Base-by-base conservation (phyloP, 2,888 invertebrate genomes). In the Plemyria rubiginata region DNA sequence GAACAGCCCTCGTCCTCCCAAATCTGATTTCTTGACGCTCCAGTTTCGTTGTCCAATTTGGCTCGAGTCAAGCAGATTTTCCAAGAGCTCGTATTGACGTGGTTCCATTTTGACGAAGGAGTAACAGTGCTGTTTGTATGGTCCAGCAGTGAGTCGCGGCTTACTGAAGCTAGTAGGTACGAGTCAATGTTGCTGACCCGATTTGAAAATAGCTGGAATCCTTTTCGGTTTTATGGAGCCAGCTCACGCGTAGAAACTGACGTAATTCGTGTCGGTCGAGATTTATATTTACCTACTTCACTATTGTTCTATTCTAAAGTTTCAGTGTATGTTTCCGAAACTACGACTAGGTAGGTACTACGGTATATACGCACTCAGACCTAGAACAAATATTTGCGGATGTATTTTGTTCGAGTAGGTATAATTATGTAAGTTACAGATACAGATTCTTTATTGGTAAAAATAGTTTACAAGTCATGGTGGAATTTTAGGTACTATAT, bases 1-100 rank as follows among this genome's bases (percentile, higher is more conserved):
- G 72, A 96, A 95, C 16, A 97, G 74, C 29, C 96, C 96, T 68
- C 96, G 94, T 15, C 96, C 96, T 28, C 95, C 94, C 12, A 95
- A 80, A 12, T 80, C 73, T 0, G 96, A 96, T 70, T 86, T 79
- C 66, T 86, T 89, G 54, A 96, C 90, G 49, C 80, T 86, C 95
- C 96, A 96, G n/a, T 67, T 72, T 1, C 70, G 66, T 36, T 68
- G 62, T 0, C 9, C 36, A 32, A n/a, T 11, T 22, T 41, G 48
- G 50, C 40, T 38, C 58, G 38, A 16, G 76, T 76, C 73, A 51
- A 75, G 62, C 36, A 75, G 68, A 54, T 70, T 54, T 36, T 45
- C 66, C 38, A 78, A 64, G 15, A 74, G 56, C 1, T 62, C 61
- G 40, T 66, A 70, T 58, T 73, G 22, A 15, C 54, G 9, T 22